phyloP scores from a whole-genome alignment of 2,797 vertebrate species.

The Cheirogaleus major region DNA sequence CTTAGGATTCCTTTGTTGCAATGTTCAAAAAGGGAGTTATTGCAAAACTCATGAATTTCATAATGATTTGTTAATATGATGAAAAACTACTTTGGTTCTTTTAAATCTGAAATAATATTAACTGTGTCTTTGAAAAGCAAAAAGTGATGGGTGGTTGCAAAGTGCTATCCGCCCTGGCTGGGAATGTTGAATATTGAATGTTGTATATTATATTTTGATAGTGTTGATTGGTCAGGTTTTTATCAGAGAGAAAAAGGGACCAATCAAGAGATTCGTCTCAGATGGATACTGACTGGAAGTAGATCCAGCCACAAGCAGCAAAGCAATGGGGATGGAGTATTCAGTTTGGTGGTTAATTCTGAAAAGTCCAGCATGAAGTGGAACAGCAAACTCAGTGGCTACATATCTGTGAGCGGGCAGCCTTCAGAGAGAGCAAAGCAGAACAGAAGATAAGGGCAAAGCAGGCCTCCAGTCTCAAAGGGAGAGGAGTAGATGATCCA shows the following conservation, averaged over 20 bases:
- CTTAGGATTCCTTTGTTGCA: background rate
- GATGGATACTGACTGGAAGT: background rate
- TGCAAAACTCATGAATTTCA: background rate
- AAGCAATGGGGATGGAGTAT: background rate
- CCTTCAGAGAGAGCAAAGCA: background rate
- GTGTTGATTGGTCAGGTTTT: background rate
- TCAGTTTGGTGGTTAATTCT: background rate
- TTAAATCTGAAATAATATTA: constrained; percentile 30
- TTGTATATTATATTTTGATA: background rate
- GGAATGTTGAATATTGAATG: background rate
- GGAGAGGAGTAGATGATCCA: background rate
- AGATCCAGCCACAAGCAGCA: background rate
- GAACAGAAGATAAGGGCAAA: background rate
- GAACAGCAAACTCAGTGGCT: background rate
- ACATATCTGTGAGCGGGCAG: background rate
- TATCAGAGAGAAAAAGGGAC: background rate
- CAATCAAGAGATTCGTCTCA: background rate
- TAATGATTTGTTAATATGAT: background rate
- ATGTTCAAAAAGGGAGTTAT: background rate
- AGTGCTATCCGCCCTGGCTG: background rate
- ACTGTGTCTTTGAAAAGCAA: background rate
- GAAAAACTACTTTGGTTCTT: background rate
- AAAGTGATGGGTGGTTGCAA: background rate
- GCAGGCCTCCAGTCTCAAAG: background rate
- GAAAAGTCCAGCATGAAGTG: background rate